These are phyloP conservation scores for Rhombomys opimus DNA, from an alignment of 2,113 vertebrate species.

Conservation along the genomic window DNA sequence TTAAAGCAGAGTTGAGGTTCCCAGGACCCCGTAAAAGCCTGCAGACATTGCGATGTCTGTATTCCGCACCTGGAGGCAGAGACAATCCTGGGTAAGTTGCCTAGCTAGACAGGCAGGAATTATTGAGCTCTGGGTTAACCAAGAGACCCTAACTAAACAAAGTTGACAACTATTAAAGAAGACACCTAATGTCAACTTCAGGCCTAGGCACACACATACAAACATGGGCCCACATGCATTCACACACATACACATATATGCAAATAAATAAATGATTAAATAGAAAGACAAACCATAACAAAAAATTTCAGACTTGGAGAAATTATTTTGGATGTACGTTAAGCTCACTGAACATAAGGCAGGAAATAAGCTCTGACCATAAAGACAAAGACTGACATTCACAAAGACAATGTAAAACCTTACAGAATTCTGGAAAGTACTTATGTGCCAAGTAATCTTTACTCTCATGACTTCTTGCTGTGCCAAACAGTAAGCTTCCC, in stretches of 20 bases:
- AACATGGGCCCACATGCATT: neutral
- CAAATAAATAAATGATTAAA: neutral
- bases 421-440: constrained; percentile 40
- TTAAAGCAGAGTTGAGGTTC: neutral
- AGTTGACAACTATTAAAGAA: neutral
- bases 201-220: neutral
- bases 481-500: neutral
- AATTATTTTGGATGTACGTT: constrained; percentile 15
- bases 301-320: constrained; percentile 25
- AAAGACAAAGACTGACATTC: neutral
- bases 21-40: neutral
- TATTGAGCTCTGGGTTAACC: neutral
- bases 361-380: constrained; percentile 53
- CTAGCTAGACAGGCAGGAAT: neutral
- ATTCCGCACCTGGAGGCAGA: neutral
- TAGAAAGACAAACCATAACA: neutral
- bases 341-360: constrained; percentile 15
- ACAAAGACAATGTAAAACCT: constrained; percentile 17
- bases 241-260: neutral
- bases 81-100: neutral
- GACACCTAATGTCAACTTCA: neutral
- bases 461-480: constrained; percentile 14
- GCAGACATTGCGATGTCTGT: neutral
- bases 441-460: constrained; percentile 44
- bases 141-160: neutral